Base-by-base conservation (phyloP, 2,113 vertebrate genomes). In the Acanthochromis polyacanthus region DNA sequence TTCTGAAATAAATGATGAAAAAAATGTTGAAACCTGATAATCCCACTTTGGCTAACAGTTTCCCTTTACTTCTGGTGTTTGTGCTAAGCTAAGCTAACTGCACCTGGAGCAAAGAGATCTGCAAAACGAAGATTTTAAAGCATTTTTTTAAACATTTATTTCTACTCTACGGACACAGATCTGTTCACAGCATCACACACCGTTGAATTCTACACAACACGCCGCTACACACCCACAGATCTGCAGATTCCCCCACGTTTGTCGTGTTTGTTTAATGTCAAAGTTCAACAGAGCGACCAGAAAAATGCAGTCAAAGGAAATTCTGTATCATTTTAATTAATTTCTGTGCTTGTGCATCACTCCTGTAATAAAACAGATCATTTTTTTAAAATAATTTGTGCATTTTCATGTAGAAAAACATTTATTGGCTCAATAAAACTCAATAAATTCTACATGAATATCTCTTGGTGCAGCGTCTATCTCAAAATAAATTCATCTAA, bases 241-340 rank as follows among this genome's bases (percentile, higher is more conserved):
- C 67, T 70, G 69, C 56, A 9, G 60, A 25, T 45, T 19, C 22
- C 65, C 38, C 17, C 48, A 48, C 32, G 32, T 36, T 36, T 8
- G 30, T 30, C 1, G 30, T 1, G 30, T 6, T 5, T 2, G 3
- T 30, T 4, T 6, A 30, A 6, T 5, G 6, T 30, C 30, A 1
- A 4, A 30, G 30, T 30, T 30, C 30, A 25, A 25, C 25, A 25
- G 25, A 25, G 25, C 25, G 25, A 25, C 25, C 25, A 25, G 25
- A 30, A 6, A 30, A 30, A 6, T 5, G 5, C 30, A 30, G 3
- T 6, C 1, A 6, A 30, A 30, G 30, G 30, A 30, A 4, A 30
- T 6, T 30, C 30, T 30, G 6, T 5, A 30, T 4, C 30, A 30
- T 30, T 30, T 30, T 30, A 3, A 30, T 4, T 30, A 3, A 5